These are phyloP conservation scores for Petrolisthes manimaculis DNA, from an alignment of 2,888 invertebrate species.

Conservation along the genomic window DNA sequence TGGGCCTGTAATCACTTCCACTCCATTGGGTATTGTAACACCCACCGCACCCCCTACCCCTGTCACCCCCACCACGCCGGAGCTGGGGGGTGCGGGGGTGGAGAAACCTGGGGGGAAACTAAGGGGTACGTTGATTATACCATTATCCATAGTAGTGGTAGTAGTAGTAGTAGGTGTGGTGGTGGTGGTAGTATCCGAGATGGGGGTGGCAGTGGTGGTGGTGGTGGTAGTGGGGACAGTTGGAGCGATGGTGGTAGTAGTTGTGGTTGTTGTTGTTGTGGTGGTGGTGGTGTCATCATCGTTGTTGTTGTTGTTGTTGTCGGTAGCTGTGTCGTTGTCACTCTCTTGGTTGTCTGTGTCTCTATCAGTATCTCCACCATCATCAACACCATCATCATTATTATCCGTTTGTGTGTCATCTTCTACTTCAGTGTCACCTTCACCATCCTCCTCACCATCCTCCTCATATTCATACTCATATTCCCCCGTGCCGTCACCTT, in stretches of 20 bases:
- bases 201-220: not conserved
- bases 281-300: not conserved
- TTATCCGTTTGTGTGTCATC: too few species aligned
- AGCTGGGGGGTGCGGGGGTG: conserved; percentile 18
- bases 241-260: not conserved
- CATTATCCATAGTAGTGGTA: not conserved
- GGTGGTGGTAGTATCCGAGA: conserved; percentile 6
- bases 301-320: not conserved
- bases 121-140: conserved; percentile 35
- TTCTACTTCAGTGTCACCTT: not conserved
- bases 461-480: conserved; percentile 13
- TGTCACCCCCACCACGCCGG: not conserved
- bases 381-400: not conserved
- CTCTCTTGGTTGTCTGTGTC: not conserved
- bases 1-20: not conserved
- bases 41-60: not conserved
- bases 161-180: not conserved
- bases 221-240: not conserved
- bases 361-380: conserved; percentile 5
- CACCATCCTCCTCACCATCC: not conserved
- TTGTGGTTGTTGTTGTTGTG: not conserved
- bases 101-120: conserved; percentile 30
- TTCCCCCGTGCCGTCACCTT: not conserved
- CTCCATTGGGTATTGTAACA: conserved; percentile 16
- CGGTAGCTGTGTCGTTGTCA: not conserved